Percentiles rank a stretch among this genome's conserved stretches.
phyloP scores from a whole-genome alignment of 1,140 invertebrate species.

The Vanessa atalanta region DNA sequence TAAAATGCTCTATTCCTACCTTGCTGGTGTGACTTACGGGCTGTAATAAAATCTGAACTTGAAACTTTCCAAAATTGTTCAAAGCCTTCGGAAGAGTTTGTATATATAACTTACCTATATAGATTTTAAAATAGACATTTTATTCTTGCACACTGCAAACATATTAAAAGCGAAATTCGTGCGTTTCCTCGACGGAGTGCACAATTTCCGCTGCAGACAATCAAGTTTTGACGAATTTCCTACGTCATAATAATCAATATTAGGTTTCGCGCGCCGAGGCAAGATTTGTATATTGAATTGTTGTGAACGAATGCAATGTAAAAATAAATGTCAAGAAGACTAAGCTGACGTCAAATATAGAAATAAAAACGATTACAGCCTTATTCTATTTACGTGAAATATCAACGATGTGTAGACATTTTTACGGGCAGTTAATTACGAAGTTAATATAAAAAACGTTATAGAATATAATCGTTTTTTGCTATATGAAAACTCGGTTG shows the following conservation, averaged over 20 bases:
- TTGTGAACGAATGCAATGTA: neutral
- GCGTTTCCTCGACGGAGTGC: slow-evolving; percentile 43
- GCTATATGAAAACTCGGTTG: slow-evolving; percentile 36
- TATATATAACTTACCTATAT: no score
- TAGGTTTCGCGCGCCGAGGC: slow-evolving; percentile 33
- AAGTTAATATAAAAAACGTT: neutral
- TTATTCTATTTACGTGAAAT: no score
- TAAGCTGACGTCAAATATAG: no score
- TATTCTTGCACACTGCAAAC: slow-evolving; percentile 9
- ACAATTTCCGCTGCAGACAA: slow-evolving; percentile 55
- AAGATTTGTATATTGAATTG: slow-evolving; percentile 25
- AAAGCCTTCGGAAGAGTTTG: no score
- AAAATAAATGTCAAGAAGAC: no score
- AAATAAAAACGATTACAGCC: no score
- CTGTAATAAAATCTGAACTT: no score
- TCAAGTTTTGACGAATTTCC: slow-evolving; percentile 53
- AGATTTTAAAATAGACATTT: neutral
- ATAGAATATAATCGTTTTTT: neutral
- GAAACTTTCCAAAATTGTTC: no score
- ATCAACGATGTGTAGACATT: no score
- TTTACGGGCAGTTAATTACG: no score
- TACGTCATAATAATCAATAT: slow-evolving; percentile 49
- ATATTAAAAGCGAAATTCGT: slow-evolving; percentile 35
- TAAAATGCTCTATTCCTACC: no score
- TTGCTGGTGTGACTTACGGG: no score